phyloP scores from a whole-genome alignment of 2,888 invertebrate genomes.

The Zootermopsis nevadensis region DNA sequence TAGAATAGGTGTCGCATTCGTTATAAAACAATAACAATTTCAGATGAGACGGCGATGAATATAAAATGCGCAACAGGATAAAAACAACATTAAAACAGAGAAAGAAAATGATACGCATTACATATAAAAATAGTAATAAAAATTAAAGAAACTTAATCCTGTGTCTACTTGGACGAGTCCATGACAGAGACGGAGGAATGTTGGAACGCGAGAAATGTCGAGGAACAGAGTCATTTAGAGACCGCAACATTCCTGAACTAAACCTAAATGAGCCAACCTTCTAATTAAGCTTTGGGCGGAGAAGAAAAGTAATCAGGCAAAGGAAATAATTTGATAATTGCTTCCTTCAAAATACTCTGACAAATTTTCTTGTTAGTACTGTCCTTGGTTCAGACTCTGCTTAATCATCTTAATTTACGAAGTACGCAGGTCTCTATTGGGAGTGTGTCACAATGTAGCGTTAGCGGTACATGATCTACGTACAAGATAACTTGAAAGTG shows the following conservation, averaged over 20 bases:
- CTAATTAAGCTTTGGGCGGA: neutral
- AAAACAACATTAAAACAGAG: neutral
- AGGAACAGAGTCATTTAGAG: neutral
- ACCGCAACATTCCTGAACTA: neutral
- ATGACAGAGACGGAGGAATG: neutral
- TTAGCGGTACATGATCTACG: too few relatives aligned
- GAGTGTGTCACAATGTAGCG: too few relatives aligned
- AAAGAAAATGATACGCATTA: neutral
- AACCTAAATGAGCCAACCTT: neutral
- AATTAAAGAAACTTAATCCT: conserved; percentile 19
- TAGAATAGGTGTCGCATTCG: conserved; percentile 5
- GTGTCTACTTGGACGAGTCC: neutral
- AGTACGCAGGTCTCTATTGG: too few relatives aligned
- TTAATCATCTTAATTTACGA: too few relatives aligned
- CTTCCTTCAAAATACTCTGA: neutral
- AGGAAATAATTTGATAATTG: neutral
- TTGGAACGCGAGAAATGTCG: conserved; percentile 10
- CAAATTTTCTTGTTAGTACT: neutral
- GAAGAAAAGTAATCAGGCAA: neutral
- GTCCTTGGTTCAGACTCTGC: neutral
- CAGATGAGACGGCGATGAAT: neutral
- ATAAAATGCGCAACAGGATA: neutral
- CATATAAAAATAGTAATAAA: conserved; percentile 21
- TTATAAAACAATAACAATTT: neutral
- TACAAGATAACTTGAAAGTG: too few relatives aligned